Evolutionary conservation across 2,797 vertebrate species (phyloP).

Genomic region (Paguma larvata): DNA sequence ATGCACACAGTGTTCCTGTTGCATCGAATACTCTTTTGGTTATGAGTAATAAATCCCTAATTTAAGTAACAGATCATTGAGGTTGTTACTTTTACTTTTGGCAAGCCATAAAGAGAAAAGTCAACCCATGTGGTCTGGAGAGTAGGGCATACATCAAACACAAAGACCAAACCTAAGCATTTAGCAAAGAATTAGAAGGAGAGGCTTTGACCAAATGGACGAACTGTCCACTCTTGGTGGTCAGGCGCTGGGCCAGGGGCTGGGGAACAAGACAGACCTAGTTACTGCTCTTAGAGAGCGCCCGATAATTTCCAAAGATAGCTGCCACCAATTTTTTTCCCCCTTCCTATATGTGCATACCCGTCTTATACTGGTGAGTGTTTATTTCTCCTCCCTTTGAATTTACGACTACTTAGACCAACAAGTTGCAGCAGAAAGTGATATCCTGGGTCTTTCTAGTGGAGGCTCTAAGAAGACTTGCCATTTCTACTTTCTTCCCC

Average conservation of each 20-base stretch:
- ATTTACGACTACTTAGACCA: not conserved
- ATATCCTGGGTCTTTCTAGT: not conserved
- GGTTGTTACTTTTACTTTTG: not conserved
- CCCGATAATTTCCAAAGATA: not conserved
- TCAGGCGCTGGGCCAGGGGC: not conserved
- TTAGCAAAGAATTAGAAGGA: not conserved
- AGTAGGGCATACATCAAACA: not conserved
- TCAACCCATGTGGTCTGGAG: not conserved
- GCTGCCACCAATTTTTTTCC: not conserved
- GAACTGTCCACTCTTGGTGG: not conserved
- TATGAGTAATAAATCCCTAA: conserved; percentile 24
- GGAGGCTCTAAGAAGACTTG: not conserved
- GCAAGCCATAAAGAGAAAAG: not conserved
- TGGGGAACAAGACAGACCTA: not conserved
- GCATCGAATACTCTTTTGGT: not conserved
- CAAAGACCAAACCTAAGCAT: not conserved
- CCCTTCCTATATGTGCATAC: not conserved
- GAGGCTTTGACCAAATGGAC: not conserved
- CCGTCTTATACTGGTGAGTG: too few relatives aligned
- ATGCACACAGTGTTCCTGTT: not conserved
- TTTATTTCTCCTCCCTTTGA: conserved; percentile 3
- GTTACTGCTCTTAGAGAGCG: not conserved
- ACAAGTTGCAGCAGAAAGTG: not conserved
- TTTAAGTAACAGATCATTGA: not conserved
- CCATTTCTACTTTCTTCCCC: not conserved